These are phyloP conservation scores for Sinonovacula constricta DNA, from an alignment of 1,140 invertebrate species.

Conservation along the genomic window DNA sequence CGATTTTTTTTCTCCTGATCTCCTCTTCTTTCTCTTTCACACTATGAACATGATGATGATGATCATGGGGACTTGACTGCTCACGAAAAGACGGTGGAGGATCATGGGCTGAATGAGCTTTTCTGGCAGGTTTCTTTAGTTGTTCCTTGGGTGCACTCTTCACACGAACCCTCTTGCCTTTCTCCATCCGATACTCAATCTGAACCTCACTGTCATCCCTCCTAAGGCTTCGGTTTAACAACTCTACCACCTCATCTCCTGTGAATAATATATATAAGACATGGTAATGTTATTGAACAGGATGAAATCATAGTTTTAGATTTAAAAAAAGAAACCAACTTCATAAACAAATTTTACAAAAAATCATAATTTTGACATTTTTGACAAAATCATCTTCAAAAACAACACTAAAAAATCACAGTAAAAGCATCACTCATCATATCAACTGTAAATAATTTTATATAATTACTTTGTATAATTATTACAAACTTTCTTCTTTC, in stretches of 20 bases:
- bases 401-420: too few species aligned
- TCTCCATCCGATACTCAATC: conserved; percentile 64
- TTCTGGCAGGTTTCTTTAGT: conserved; percentile 41
- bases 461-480: too few species aligned
- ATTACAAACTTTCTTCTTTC: too few species aligned
- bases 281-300: background rate
- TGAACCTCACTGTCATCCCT: conserved; percentile 64
- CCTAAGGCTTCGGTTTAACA: conserved; percentile 36
- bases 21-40: conserved; percentile 45
- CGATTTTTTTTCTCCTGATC: conserved; percentile 67
- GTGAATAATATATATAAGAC: conserved; percentile 21
- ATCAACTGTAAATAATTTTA: too few species aligned
- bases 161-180: conserved; percentile 60
- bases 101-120: conserved; percentile 49
- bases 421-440: too few species aligned
- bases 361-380: too few species aligned
- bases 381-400: too few species aligned
- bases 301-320: conserved; percentile 12
- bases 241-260: conserved; percentile 47
- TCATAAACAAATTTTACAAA: too few species aligned
- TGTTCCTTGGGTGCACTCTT: conserved; percentile 63
- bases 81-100: conserved; percentile 12
- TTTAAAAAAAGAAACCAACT: too few species aligned
- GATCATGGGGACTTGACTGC: conserved; percentile 28
- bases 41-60: conserved; percentile 40